Conservation (phyloP, 2,113 vertebrate genomes). For the Perccottus glenii region DNA sequence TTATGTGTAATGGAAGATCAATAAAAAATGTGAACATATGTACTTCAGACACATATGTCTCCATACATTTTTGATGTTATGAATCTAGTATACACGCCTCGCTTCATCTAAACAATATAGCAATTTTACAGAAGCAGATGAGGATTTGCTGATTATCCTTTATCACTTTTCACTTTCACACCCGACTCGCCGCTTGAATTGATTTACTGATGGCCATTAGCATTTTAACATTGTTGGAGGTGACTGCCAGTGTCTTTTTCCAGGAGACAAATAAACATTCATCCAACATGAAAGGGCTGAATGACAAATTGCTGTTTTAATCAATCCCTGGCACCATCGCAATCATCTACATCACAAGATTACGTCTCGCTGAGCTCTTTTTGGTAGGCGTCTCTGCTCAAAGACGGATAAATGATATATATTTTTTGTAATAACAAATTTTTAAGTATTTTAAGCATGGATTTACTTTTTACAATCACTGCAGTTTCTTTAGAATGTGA, state of each 20-base stretch:
- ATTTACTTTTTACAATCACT: slow-evolving; percentile 14
- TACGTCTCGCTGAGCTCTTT: slow-evolving; percentile 3
- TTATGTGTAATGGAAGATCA: too few relatives aligned
- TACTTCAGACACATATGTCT: neutral
- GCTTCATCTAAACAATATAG: neutral
- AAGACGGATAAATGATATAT: slow-evolving; percentile 3
- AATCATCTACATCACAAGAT: slow-evolving; percentile 15
- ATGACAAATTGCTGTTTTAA: slow-evolving; percentile 37
- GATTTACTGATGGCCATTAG: slow-evolving; percentile 17
- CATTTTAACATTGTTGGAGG: slow-evolving; percentile 16
- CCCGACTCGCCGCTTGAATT: slow-evolving; percentile 4
- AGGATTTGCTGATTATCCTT: slow-evolving; percentile 8
- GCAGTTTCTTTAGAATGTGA: neutral
- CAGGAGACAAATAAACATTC: slow-evolving; percentile 26
- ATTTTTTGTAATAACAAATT: neutral
- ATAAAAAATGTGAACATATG: too few relatives aligned
- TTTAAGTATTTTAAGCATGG: slow-evolving; percentile 1
- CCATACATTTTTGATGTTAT: neutral
- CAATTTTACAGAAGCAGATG: neutral
- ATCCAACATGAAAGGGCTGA: slow-evolving; percentile 18
- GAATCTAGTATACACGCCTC: neutral
- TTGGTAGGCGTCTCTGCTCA: neutral
- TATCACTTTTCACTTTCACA: slow-evolving; percentile 16
- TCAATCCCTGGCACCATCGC: slow-evolving; percentile 10
- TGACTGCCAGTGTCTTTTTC: slow-evolving; percentile 35